Evolutionary conservation across 2,113 vertebrate species (phyloP), one percentile per base, ranked within the genome.

Genomic region (Melanocharis versteri): DNA sequence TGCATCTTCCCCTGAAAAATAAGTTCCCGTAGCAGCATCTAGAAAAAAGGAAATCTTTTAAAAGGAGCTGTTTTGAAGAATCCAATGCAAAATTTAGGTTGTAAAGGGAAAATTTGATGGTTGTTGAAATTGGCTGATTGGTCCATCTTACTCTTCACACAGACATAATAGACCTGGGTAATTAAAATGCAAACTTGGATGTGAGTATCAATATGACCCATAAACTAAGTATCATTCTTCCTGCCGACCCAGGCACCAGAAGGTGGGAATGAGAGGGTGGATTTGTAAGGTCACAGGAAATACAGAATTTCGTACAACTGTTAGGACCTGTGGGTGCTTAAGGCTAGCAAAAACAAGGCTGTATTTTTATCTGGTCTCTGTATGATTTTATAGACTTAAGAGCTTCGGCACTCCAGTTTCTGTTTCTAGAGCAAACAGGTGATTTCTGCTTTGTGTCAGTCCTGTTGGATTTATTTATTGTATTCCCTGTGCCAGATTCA

Each of bases 361-460:
- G 1, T 57, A 1, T 31, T 90, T 82, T 79, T 15, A 27, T 44
- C 22, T 79, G n/a, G 1, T 70, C 31, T 51, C 1, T 30, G 1
- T 58, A 9, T 35, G 53, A 39, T 48, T 60, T 82, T 47, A 31
- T 3, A 35, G 40, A 44, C 10, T 47, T 13, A 6, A 44, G 30
- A 62, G 23, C n/a, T n/a, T 37, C 0, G 28, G 31, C 19, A 24
- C 6, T 54, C 9, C 1, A 1, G 31, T 40, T 56, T 22, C 19
- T 31, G 8, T 70, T 83, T 37, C 44, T 84, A 13, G 39, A 78
- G 65, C 47, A 45, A 80, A 45, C 13, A 45, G 54, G 7, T 48
- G 17, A 9, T 35, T 91, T 37, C 30, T 56, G 37, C 21, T 54
- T 47, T 27, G 20, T 30, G 19, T 53, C 58, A 23, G 24, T 61